These are phyloP conservation scores for Aythya baeri DNA, from an alignment of 2,113 vertebrate species.

Conservation along the genomic window DNA sequence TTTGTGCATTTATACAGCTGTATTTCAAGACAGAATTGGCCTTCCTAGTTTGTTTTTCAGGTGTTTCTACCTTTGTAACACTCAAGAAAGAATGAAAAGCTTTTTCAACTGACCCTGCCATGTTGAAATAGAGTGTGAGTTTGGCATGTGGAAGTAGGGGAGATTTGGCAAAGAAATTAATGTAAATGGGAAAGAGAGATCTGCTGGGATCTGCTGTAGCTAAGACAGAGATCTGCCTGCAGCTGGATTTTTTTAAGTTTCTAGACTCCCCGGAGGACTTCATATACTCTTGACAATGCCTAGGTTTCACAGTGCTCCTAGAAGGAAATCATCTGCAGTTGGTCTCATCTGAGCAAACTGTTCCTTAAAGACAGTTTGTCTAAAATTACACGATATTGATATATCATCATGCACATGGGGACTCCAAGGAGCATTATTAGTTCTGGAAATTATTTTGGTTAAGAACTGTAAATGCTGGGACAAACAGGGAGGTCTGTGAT, in stretches of 20 bases:
- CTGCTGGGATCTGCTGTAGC: neutral
- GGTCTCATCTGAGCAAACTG: neutral
- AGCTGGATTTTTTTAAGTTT: neutral
- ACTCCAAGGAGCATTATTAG: neutral
- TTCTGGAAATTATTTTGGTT: neutral
- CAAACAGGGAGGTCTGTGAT: neutral
- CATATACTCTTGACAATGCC: neutral
- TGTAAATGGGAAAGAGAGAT: neutral
- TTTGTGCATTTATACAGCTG: neutral
- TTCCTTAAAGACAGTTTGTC: neutral
- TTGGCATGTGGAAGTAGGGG: neutral
- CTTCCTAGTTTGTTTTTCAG: neutral
- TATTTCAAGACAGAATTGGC: neutral
- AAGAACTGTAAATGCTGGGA: neutral
- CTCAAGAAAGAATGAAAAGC: neutral
- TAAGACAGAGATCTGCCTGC: neutral
- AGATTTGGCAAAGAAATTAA: neutral
- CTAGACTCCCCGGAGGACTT: neutral
- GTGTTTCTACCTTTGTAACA: neutral
- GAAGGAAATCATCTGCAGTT: fast-evolving
- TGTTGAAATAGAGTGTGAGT: neutral
- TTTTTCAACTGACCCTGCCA: neutral
- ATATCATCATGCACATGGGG: fast-evolving
- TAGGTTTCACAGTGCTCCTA: neutral
- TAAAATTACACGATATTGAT: neutral